Conservation (phyloP, 2,113 vertebrate species). For the Urocitellus parryii region DNA sequence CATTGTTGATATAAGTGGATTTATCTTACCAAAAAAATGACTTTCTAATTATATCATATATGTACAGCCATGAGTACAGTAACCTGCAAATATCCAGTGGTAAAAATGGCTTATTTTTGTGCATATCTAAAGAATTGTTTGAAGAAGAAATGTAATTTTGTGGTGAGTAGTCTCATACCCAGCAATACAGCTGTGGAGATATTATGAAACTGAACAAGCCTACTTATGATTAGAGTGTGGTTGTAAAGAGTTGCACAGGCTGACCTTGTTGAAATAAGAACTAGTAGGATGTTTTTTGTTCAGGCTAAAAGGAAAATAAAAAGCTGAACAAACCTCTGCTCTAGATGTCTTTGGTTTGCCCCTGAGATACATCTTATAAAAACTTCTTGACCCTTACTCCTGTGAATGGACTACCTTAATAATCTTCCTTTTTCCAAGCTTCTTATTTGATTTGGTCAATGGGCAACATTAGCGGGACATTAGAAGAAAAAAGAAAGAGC, state of each 20-base stretch:
- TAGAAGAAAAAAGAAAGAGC: neutral
- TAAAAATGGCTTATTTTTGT: neutral
- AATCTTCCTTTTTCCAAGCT: neutral
- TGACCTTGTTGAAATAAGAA: neutral
- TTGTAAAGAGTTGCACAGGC: neutral
- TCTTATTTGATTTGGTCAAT: neutral
- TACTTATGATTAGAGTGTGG: neutral
- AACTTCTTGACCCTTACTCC: neutral
- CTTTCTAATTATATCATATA: neutral
- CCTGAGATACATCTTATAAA: neutral
- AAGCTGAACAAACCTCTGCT: neutral
- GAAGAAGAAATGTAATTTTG: neutral
- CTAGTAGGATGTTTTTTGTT: neutral
- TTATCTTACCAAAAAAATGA: conserved; percentile 10
- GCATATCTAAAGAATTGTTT: neutral
- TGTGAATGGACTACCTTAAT: neutral
- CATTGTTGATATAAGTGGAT: neutral
- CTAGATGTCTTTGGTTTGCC: neutral
- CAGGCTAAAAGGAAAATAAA: neutral
- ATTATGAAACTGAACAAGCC: neutral
- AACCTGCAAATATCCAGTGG: neutral
- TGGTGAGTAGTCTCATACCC: neutral
- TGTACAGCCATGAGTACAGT: neutral
- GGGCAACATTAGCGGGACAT: neutral
- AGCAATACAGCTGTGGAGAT: neutral